Percentiles rank a stretch among this genome's conserved stretches.
Conservation (phyloP, 2,113 vertebrate genomes). For the Stegastes partitus region DNA sequence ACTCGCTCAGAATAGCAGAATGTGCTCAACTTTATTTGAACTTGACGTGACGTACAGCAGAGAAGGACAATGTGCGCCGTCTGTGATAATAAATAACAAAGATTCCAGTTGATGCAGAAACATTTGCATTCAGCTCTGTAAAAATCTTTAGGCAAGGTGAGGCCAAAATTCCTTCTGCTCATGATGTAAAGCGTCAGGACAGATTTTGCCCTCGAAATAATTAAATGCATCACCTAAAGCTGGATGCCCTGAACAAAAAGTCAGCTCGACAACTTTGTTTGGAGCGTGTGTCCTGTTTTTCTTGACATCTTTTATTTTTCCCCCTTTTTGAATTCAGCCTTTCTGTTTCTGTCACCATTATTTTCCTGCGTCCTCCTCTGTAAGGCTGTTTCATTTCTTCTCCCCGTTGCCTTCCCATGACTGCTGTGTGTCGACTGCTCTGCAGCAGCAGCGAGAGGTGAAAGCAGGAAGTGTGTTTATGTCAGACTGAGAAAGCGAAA, state of each 20-base stretch:
- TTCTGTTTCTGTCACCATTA: too few species aligned
- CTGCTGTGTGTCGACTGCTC: conserved; percentile 6
- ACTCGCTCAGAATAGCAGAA: neutral
- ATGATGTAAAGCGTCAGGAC: neutral
- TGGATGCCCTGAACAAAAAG: neutral
- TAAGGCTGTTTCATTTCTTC: conserved; percentile 11
- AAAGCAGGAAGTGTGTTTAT: conserved; percentile 39
- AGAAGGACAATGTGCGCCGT: neutral
- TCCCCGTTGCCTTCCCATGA: neutral
- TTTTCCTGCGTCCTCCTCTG: too few species aligned
- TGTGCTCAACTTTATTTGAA: conserved; percentile 14
- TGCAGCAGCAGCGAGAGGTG: conserved; percentile 23
- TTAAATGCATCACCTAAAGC: too few species aligned
- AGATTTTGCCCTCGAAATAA: neutral
- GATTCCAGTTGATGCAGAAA: neutral
- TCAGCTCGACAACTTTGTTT: neutral
- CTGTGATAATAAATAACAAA: neutral
- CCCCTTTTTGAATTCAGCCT: too few species aligned
- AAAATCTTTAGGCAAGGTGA: neutral
- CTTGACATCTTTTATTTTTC: neutral
- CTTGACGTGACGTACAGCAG: neutral
- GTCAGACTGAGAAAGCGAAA: conserved; percentile 33
- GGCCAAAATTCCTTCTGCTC: neutral
- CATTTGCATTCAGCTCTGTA: neutral
- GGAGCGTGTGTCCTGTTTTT: neutral